A percentile compares a stretch with the other conserved stretches of the same genome.
These are phyloP conservation scores for Equus quagga DNA, from an alignment of 2,113 vertebrate species.

Conservation along the genomic window DNA sequence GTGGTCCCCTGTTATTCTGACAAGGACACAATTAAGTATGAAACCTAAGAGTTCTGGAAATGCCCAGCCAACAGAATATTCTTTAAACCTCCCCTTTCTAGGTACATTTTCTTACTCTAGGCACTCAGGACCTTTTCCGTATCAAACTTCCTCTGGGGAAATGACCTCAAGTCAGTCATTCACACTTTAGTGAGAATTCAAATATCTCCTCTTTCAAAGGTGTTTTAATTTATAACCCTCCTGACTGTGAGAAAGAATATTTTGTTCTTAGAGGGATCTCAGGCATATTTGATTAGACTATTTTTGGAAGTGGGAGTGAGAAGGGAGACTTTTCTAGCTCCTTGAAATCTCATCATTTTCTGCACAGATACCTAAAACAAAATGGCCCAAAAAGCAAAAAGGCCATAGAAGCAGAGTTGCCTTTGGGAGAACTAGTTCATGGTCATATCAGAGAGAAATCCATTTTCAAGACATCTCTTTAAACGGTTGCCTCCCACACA, in stretches of 20 bases:
- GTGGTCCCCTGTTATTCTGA: neutral
- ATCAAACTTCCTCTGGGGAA: conserved; percentile 1
- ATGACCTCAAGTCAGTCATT: neutral
- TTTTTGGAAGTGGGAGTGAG: neutral
- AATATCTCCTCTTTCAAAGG: neutral
- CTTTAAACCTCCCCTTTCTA: neutral
- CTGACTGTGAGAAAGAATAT: neutral
- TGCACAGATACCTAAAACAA: neutral
- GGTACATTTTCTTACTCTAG: neutral
- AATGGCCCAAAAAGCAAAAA: neutral
- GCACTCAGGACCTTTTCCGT: neutral
- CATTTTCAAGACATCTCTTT: neutral
- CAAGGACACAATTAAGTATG: neutral
- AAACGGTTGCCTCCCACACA: neutral
- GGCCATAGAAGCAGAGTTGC: neutral
- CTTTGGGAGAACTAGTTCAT: neutral
- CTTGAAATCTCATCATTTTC: conserved; percentile 8
- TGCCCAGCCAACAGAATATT: neutral
- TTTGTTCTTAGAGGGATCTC: neutral
- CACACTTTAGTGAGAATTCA: neutral
- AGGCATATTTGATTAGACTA: neutral
- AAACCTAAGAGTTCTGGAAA: neutral
- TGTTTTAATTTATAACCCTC: neutral
- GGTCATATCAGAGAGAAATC: neutral
- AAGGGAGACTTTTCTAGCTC: neutral